Base-by-base conservation (phyloP, 2,797 vertebrate genomes). In the Thunnus albacares region DNA sequence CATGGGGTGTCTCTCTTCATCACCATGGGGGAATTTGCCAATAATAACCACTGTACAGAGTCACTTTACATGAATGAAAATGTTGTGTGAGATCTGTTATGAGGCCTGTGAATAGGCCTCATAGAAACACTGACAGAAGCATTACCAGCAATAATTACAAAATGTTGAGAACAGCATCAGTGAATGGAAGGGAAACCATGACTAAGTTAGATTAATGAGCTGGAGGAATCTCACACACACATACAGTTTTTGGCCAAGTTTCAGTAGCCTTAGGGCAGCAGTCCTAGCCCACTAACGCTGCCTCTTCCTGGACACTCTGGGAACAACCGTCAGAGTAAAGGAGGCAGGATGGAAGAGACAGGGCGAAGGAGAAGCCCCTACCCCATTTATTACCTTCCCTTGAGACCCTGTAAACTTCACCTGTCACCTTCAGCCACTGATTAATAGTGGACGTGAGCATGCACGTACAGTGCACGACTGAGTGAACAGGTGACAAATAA, bases 181-280 rank as follows among this genome's bases (percentile, higher is more conserved):
- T 80, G 72, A 89, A 89, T 76, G 57, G 79, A 82, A 74, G 47
- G 76, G 56, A 86, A 88, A 82, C 67, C 80, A 82, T 82, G 81
- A 80, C 78, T 79, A 86, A 71, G 75, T 87, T 88, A 82, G 87
- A 90, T 90, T 90, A 91, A 93, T 90, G 85, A 93, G 79, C 70
- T 71, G 33, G 61, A 75, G 56, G 41, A 89, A 77, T 74, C 83
- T 85, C 78, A 84, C 49, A 22, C 77, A 41, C 69, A 6, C 38
- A 71, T 35, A 41, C 45, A 60, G 14, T 9, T 70, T 43, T 24
- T 45, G 65, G 59, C 55, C 64, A 55, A 43, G 41, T 43, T 43
- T 43, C 35, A 47, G 78, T 47, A 26, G 80, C 85, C 79, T 30
- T 41, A 68, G 69, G 89, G 75, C 66, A 62, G 65, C 43, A 13